Conservation (phyloP, 1,140 invertebrate species). For the Adoxophyes honmai region DNA sequence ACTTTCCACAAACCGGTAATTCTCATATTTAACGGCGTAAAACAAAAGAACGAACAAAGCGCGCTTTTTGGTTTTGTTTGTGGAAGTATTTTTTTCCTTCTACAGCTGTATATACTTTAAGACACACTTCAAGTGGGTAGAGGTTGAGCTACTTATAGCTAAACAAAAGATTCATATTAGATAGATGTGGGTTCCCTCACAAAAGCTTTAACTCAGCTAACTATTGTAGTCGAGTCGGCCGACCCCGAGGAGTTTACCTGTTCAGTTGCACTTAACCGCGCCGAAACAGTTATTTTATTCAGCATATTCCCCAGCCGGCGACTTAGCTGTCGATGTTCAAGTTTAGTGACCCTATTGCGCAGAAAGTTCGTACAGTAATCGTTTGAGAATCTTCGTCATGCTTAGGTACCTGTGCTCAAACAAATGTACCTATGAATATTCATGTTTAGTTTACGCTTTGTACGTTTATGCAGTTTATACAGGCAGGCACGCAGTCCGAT, state of each 20-base stretch:
- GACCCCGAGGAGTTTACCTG: neutral
- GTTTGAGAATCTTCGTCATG: constrained; percentile 12
- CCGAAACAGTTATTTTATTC: constrained; percentile 12
- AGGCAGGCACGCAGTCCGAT: neutral
- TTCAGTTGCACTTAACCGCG: constrained; percentile 4
- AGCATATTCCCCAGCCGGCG: neutral
- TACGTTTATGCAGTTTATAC: constrained; percentile 3
- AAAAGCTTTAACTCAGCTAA: too few relatives aligned
- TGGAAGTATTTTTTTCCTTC: too few relatives aligned
- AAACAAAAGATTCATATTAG: too few relatives aligned
- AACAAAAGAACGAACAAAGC: neutral
- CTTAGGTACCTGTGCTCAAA: constrained; percentile 4
- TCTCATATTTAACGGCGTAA: neutral
- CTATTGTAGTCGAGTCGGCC: too few relatives aligned
- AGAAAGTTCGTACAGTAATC: constrained; percentile 30
- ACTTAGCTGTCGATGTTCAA: constrained; percentile 14
- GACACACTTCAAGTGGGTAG: too few relatives aligned
- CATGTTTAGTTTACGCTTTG: constrained; percentile 9
- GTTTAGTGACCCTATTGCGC: constrained; percentile 48
- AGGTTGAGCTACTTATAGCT: too few relatives aligned
- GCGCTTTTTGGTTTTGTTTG: too few relatives aligned
- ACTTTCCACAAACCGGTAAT: constrained; percentile 3
- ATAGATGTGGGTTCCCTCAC: too few relatives aligned
- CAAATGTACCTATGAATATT: constrained; percentile 13
- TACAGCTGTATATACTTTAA: too few relatives aligned